phyloP scores from a whole-genome alignment of 2,888 invertebrate genomes.

The Pteria penguin region DNA sequence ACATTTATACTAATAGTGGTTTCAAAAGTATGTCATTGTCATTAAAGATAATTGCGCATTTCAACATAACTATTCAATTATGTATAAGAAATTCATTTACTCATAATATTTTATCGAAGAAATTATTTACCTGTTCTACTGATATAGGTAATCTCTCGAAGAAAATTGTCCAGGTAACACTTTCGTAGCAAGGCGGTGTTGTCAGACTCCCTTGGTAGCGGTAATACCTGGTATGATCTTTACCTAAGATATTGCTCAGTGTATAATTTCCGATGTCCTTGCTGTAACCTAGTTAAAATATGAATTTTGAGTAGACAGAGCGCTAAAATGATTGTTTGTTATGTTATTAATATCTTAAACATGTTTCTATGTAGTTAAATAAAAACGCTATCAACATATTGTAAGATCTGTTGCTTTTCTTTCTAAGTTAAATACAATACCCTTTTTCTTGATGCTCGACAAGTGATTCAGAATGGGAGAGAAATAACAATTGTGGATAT shows the following conservation, averaged over 20 bases:
- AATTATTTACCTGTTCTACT: conserved; percentile 30
- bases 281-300: background rate
- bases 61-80: too few species aligned
- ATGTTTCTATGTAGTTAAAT: too few species aligned
- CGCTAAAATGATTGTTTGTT: too few species aligned
- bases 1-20: too few species aligned
- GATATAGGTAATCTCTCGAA: conserved; percentile 24
- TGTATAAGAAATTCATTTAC: too few species aligned
- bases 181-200: conserved; percentile 38
- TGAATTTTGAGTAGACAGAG: too few species aligned
- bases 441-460: background rate
- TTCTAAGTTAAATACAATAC: conserved; percentile 2
- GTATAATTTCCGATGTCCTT: background rate
- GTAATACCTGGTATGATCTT: conserved; percentile 16
- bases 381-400: too few species aligned
- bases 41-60: too few species aligned
- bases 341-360: too few species aligned
- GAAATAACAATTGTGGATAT: conserved; percentile 25
- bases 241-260: background rate
- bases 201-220: conserved; percentile 42
- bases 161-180: conserved; percentile 44
- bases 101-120: too few species aligned
- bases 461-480: conserved; percentile 9
- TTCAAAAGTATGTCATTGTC: too few species aligned
- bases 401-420: too few species aligned